Evolutionary conservation across 2,888 invertebrate genomes (phyloP).

Genomic region (Tryphoninae sp.): DNA sequence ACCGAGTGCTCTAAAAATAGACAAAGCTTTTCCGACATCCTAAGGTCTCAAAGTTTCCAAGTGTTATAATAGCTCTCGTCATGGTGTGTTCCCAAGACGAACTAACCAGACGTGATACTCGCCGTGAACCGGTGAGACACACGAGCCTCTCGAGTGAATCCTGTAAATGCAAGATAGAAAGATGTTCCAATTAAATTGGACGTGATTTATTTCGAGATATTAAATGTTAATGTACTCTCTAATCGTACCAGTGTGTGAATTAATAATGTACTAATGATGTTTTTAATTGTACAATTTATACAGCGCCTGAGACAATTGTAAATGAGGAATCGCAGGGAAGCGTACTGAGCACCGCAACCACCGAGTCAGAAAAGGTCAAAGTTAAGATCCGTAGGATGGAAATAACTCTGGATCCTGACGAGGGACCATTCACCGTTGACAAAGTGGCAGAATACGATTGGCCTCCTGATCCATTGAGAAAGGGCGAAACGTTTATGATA

Average conservation of each 20-base stretch:
- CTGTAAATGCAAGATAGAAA: conserved; percentile 3
- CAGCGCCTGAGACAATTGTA: conserved; percentile 79
- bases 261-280: background rate
- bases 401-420: conserved; percentile 80
- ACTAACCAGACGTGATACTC: conserved; percentile 27
- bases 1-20: conserved; percentile 78
- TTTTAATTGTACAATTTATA: conserved; percentile 47
- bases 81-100: conserved; percentile 46
- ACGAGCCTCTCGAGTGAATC: background rate
- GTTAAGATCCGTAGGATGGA: conserved; percentile 80
- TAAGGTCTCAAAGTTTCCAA: conserved; percentile 72
- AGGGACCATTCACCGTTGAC: conserved; percentile 88
- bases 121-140: conserved; percentile 52
- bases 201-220: conserved; percentile 1
- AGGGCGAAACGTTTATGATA: conserved; percentile 93
- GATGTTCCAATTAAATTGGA: background rate
- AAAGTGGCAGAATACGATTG: conserved; percentile 97
- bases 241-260: background rate
- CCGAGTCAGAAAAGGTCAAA: conserved; percentile 82
- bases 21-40: conserved; percentile 73
- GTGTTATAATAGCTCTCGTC: conserved; percentile 56
- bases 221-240: background rate
- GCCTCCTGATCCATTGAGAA: conserved; percentile 89
- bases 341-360: conserved; percentile 88
- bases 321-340: conserved; percentile 93